These are phyloP conservation scores for Cactoblastis cactorum DNA, from an alignment of 2,888 invertebrate species.

Conservation along the genomic window DNA sequence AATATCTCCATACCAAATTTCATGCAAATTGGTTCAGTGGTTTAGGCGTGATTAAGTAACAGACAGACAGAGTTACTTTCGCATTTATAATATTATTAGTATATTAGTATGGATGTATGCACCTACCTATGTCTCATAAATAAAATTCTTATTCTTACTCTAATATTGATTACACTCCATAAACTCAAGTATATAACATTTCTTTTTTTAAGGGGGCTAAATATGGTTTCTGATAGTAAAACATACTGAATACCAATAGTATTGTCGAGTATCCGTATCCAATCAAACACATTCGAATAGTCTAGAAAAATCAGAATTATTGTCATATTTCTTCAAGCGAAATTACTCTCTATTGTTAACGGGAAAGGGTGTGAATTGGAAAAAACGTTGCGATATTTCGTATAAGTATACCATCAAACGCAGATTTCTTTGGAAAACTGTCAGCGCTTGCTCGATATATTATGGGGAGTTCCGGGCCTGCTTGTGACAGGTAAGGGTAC, in stretches of 20 bases:
- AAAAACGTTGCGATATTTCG: not conserved
- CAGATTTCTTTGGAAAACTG: constrained; percentile 27
- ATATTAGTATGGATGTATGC: too few relatives aligned
- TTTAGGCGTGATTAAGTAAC: too few relatives aligned
- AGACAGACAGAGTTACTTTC: too few relatives aligned
- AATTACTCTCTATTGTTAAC: not conserved
- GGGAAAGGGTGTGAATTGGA: not conserved
- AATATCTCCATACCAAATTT: too few relatives aligned
- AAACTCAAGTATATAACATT: too few relatives aligned
- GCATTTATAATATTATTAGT: too few relatives aligned
- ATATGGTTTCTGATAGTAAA: not conserved
- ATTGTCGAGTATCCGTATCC: not conserved
- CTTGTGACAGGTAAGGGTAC: constrained; percentile 19
- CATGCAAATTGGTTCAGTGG: too few relatives aligned
- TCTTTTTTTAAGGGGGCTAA: too few relatives aligned
- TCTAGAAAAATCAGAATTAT: not conserved
- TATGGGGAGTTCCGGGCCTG: constrained; percentile 26
- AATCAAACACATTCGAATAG: constrained; percentile 3
- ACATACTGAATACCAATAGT: not conserved
- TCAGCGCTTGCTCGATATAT: constrained; percentile 33
- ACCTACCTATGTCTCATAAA: too few relatives aligned
- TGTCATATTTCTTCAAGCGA: not conserved
- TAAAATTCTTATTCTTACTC: too few relatives aligned
- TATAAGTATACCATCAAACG: constrained; percentile 28
- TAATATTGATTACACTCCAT: too few relatives aligned